Percentiles rank a stretch among this genome's conserved stretches.
Evolutionary conservation across 1,140 invertebrate species (phyloP).

Genomic region (Apocrypta bakeri): DNA sequence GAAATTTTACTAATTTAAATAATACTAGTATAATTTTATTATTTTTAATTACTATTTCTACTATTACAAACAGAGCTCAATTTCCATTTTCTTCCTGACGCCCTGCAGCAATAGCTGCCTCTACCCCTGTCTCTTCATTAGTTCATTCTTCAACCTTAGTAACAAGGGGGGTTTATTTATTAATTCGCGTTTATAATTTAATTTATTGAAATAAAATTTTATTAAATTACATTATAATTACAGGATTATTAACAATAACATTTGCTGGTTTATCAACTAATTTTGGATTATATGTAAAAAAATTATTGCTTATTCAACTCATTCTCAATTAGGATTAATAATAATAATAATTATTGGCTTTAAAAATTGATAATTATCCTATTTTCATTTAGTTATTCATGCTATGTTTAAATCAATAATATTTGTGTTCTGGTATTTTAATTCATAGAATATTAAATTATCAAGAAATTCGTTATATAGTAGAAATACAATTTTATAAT

Average conservation of each 20-base stretch:
- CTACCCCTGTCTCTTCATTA: constrained; percentile 82
- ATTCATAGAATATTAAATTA: constrained; percentile 78
- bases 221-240: constrained; percentile 70
- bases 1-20: constrained; percentile 74
- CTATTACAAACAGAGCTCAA: constrained; percentile 84
- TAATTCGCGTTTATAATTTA: constrained; percentile 78
- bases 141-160: constrained; percentile 86
- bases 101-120: constrained; percentile 81
- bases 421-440: constrained; percentile 77
- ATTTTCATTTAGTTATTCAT: constrained; percentile 80
- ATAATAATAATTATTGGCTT: constrained; percentile 77
- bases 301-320: constrained; percentile 83
- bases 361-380: constrained; percentile 70
- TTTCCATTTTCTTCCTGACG: constrained; percentile 83
- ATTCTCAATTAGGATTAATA: constrained; percentile 82
- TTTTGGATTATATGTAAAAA: constrained; percentile 82
- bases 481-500: constrained; percentile 65
- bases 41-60: constrained; percentile 74
- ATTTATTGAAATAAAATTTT: constrained; percentile 49
- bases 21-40: constrained; percentile 68
- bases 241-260: constrained; percentile 76
- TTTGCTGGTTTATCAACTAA: constrained; percentile 76
- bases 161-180: constrained; percentile 82
- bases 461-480: constrained; percentile 80
- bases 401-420: constrained; percentile 80